phyloP scores from a whole-genome alignment of 2,797 vertebrate species.

The Allobates femoralis region DNA sequence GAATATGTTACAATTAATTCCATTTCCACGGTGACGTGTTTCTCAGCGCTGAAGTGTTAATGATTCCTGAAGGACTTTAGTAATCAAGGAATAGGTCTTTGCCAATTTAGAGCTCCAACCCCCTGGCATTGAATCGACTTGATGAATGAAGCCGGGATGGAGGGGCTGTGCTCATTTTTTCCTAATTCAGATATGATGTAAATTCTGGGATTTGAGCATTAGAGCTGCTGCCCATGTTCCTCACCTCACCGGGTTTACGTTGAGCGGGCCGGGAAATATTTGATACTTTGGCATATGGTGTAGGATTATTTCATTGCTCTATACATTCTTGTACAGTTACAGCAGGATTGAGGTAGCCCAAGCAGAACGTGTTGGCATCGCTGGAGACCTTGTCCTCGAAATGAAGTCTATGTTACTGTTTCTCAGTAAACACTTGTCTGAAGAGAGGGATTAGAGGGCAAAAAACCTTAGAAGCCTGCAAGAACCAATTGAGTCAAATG shows the following conservation, averaged over 20 bases:
- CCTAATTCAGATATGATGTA: slow-evolving; percentile 43
- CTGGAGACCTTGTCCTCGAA: background rate
- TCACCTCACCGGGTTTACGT: slow-evolving; percentile 24
- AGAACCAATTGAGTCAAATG: background rate
- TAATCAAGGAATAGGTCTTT: background rate
- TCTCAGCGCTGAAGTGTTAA: slow-evolving; percentile 51
- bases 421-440: background rate
- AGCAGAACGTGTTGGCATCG: slow-evolving; percentile 25
- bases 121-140: background rate
- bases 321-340: slow-evolving; percentile 17
- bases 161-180: slow-evolving; percentile 8
- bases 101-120: slow-evolving; percentile 16
- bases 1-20: background rate
- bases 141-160: background rate
- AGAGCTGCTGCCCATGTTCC: slow-evolving; percentile 13
- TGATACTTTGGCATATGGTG: slow-evolving; percentile 47
- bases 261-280: slow-evolving; percentile 36
- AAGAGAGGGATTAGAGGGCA: background rate
- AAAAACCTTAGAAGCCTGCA: background rate
- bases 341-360: background rate
- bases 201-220: slow-evolving; percentile 41
- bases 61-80: slow-evolving; percentile 13
- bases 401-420: slow-evolving; percentile 14
- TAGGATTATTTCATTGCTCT: slow-evolving; percentile 12
- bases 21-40: background rate